Conservation (phyloP, 2,888 invertebrate species). For the Synanthedon tipuliformis region DNA sequence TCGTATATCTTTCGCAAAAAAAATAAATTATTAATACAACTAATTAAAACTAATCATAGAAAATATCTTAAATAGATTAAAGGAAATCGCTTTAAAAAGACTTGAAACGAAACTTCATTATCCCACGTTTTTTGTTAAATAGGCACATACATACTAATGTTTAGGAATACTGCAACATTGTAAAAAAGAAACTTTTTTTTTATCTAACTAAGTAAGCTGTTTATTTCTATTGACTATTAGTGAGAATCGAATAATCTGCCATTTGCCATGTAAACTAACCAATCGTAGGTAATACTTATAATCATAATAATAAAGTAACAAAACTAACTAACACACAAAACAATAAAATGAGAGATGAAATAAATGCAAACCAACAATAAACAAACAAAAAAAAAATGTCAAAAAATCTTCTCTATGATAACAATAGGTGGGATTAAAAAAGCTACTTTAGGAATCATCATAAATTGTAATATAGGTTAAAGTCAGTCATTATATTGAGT, state of each 20-base stretch:
- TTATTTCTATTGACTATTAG: too few species aligned
- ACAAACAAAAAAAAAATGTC: constrained; percentile 16
- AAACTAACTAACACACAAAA: background rate
- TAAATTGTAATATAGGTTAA: too few species aligned
- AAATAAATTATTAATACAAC: too few species aligned
- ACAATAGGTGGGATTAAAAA: constrained; percentile 49
- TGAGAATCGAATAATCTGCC: too few species aligned
- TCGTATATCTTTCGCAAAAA: too few species aligned
- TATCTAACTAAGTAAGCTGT: background rate
- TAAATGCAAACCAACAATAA: constrained; percentile 35
- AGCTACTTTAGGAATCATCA: constrained; percentile 20
- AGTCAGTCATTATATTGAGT: too few species aligned
- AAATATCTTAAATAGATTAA: too few species aligned
- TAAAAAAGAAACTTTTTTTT: background rate
- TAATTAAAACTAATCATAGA: too few species aligned
- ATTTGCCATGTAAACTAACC: too few species aligned
- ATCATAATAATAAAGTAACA: background rate
- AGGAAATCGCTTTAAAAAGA: too few species aligned
- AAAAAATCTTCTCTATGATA: constrained; percentile 27
- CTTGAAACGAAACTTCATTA: too few species aligned
- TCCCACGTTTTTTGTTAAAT: too few species aligned
- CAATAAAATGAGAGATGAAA: constrained; percentile 8
- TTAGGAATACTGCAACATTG: background rate
- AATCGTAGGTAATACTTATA: background rate
- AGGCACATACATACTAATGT: background rate